phyloP scores from a whole-genome alignment of 2,888 invertebrate species.

The Spilosoma lubricipeda region DNA sequence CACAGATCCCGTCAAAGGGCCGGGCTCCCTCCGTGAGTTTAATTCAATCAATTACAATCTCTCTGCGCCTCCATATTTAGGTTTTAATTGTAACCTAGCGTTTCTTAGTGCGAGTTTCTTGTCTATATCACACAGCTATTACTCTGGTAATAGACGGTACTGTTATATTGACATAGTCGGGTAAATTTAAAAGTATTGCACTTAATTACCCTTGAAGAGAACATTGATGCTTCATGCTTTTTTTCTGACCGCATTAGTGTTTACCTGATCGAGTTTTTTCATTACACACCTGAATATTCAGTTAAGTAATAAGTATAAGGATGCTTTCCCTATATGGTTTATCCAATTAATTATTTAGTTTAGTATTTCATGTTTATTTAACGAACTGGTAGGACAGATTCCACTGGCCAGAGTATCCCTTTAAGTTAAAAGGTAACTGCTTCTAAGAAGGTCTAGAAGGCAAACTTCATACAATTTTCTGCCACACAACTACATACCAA shows the following conservation, averaged over 20 bases:
- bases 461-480: not conserved
- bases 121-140: not conserved
- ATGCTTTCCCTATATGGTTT: not conserved
- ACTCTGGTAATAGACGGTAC: not conserved
- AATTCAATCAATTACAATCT: constrained; percentile 76
- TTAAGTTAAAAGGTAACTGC: not conserved
- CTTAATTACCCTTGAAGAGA: not conserved
- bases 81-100: constrained; percentile 49
- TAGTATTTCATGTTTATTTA: not conserved
- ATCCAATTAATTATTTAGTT: not conserved
- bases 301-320: not conserved
- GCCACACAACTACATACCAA: not conserved
- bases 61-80: constrained; percentile 46
- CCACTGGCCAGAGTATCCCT: not conserved
- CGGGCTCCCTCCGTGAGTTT: constrained; percentile 69
- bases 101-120: constrained; percentile 26
- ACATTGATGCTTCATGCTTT: not conserved
- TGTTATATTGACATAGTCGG: not conserved
- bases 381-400: not conserved
- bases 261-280: not conserved
- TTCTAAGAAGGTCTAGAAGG: not conserved
- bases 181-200: not conserved
- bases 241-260: not conserved
- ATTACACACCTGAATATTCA: not conserved
- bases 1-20: constrained; percentile 72